phyloP scores from a whole-genome alignment of 2,797 vertebrate genomes.

The Jordanella pulchra region DNA sequence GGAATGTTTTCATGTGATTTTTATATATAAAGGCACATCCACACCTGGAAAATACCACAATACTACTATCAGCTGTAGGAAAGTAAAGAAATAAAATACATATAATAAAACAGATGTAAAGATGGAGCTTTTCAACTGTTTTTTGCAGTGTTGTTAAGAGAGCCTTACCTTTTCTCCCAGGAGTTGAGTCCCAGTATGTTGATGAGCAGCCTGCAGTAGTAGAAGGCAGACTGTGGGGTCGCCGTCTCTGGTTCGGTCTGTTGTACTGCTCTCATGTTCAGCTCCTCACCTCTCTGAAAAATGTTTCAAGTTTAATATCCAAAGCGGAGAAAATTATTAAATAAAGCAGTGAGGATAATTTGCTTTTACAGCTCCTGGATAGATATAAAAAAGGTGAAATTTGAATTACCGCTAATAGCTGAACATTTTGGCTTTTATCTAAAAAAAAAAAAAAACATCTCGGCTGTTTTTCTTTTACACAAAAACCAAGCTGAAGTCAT shows the following conservation, averaged over 20 bases:
- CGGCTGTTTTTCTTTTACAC: no score
- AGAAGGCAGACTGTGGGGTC: conserved; percentile 94
- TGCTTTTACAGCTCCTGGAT: background rate
- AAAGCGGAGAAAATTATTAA: background rate
- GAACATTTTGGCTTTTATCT: no score
- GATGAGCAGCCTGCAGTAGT: conserved; percentile 96
- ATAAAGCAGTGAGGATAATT: background rate
- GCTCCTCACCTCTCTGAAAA: conserved; percentile 85
- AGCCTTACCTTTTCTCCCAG: conserved; percentile 97
- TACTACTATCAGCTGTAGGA: no score
- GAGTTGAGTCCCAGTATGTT: conserved; percentile 98
- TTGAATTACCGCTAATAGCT: no score
- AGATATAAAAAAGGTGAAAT: background rate
- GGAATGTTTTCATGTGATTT: background rate
- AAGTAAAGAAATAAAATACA: background rate
- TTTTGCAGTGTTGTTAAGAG: background rate
- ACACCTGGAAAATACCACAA: background rate
- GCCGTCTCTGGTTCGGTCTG: conserved; percentile 89
- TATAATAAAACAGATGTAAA: background rate
- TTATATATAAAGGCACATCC: background rate
- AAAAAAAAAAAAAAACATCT: no score
- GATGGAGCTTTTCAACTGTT: no score
- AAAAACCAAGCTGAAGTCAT: no score
- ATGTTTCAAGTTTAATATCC: conserved; percentile 1
- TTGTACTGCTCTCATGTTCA: conserved; percentile 91